Base-by-base conservation (phyloP, 2,797 vertebrate genomes). In the Brachyrhaphis roseni region DNA sequence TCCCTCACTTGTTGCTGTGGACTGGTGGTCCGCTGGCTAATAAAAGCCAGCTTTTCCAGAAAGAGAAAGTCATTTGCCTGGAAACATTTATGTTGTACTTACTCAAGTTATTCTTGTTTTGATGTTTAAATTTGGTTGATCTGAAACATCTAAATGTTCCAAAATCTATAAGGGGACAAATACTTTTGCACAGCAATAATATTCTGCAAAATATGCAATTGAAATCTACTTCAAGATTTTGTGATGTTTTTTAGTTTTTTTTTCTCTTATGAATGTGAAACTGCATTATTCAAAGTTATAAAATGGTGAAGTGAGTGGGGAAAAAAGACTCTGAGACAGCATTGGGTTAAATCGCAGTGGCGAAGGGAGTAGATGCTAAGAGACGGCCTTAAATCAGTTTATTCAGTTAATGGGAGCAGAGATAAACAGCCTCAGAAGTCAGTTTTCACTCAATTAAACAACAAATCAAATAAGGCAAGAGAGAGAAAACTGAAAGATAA, bases 301-400 rank as follows among this genome's bases (percentile, higher is more conserved):
- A 39, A 66, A 20, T 6, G 6, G 28, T 34, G 28, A 39, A 39
- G 36, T 68, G 64, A 71, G 72, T 73, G 20, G 73, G 66, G 28
- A 34, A 72, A 41, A 12, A n/a, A 34, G 41, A 28, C 11, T 13
- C 23, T 53, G 23, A 74, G 39, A 74, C 31, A 49, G 34, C 49
- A 15, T 72, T 5, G 77, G 72, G 80, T 79, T 80, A 75, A 78
- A 78, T 62, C 39, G 71, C 53, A 49, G 46, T 47, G 59, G 72
- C 41, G 51, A 74, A 78, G 47, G 77, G 46, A 45, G 47, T 74
- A 74, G 64, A 51, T 0, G 26, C 13, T 23, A 49, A 26, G 46
- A 76, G 53, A 72, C 26, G 8, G 45, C 20, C 53, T 28, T 2
- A 66, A 73, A 78, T 73, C 4, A 2, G 28, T 62, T 71, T 74